These are phyloP conservation scores for Drosophila mercatorum DNA, from an alignment of 2,888 invertebrate genomes.

Conservation along the genomic window DNA sequence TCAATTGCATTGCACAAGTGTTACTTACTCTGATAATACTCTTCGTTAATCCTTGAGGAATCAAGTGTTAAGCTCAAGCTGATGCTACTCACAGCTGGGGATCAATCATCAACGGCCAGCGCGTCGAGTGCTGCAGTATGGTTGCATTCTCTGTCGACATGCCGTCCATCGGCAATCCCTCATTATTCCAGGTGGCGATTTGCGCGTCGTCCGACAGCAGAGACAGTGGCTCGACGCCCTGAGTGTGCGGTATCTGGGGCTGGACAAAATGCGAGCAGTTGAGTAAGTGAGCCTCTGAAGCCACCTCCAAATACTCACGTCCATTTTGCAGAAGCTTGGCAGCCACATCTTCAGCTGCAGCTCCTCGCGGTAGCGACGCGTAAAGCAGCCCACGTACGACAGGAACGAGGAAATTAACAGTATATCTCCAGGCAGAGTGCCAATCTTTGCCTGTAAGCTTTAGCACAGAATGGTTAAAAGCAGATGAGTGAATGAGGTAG, in stretches of 20 bases:
- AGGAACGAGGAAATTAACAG: constrained; percentile 96
- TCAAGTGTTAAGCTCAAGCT: no score
- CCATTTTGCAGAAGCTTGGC: constrained; percentile 90
- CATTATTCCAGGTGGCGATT: constrained; percentile 97
- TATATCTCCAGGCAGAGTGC: constrained; percentile 96
- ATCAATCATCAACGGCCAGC: constrained; percentile 98
- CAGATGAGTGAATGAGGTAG: neutral
- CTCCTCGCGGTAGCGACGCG: constrained; percentile 92
- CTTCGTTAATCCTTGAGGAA: no score
- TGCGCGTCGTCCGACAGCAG: constrained; percentile 96
- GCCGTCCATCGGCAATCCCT: constrained; percentile 95
- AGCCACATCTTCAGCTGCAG: constrained; percentile 93
- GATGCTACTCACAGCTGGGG: constrained; percentile 89
- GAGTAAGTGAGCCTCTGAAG: constrained; percentile 9
- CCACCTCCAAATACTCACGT: constrained; percentile 84
- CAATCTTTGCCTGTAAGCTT: constrained; percentile 89
- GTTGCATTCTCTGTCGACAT: constrained; percentile 99
- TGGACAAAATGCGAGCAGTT: constrained; percentile 67
- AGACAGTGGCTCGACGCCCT: constrained; percentile 91
- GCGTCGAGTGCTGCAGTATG: constrained; percentile 94
- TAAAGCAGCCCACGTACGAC: constrained; percentile 98
- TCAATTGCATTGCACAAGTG: neutral
- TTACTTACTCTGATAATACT: no score
- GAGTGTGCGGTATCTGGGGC: constrained; percentile 92
- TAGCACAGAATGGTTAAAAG: constrained; percentile 2